phyloP scores from a whole-genome alignment of 2,113 vertebrate genomes.

The Promerops cafer region DNA sequence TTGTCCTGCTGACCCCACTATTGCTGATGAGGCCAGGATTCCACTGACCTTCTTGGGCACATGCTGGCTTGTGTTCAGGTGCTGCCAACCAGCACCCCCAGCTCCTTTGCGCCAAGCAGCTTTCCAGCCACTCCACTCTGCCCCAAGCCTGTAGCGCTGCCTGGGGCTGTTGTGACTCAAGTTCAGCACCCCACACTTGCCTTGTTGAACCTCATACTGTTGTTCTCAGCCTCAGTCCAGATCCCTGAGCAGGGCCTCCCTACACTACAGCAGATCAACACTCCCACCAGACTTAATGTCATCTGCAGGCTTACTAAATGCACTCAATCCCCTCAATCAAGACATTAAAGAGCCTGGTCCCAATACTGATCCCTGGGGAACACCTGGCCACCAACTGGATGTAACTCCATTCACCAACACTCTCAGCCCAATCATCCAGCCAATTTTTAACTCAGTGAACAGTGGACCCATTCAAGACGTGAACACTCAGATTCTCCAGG shows the following conservation, averaged over 20 bases:
- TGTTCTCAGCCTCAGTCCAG: neutral
- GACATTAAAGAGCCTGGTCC: no score
- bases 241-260: no score
- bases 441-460: neutral
- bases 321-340: neutral
- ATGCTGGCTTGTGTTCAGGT: neutral
- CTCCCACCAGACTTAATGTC: neutral
- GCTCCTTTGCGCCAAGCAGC: accelerated
- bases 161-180: neutral
- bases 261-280: neutral
- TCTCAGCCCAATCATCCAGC: neutral
- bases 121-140: neutral
- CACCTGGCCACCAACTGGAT: neutral
- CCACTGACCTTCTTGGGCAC: neutral
- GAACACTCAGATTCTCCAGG: neutral
- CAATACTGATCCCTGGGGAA: neutral
- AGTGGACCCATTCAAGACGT: neutral
- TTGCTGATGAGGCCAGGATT: neutral
- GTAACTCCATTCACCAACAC: neutral
- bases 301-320: neutral
- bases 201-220: neutral
- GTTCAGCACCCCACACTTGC: neutral
- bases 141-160: neutral
- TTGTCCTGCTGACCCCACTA: neutral
- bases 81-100: neutral